A percentile compares a stretch with the other conserved stretches of the same genome.
Conservation (phyloP, 2,113 vertebrate genomes). For the Pelodiscus sinensis region DNA sequence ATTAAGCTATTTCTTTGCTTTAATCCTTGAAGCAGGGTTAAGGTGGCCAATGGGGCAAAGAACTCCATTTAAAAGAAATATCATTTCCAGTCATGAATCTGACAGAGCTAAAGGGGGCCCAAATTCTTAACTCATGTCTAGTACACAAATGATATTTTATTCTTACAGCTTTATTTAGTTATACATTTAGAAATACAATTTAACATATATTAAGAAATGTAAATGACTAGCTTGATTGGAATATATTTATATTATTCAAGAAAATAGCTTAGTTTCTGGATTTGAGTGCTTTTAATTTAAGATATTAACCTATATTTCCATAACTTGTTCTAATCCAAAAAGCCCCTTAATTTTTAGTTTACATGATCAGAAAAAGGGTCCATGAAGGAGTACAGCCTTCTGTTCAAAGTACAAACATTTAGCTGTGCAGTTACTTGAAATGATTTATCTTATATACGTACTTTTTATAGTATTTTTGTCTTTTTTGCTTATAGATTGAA, state of each 20-base stretch:
- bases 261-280: not conserved
- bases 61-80: not conserved
- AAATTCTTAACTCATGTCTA: not conserved
- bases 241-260: not conserved
- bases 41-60: not conserved
- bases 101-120: not conserved
- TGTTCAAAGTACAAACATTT: not conserved
- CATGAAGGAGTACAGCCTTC: not conserved
- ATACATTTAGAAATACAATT: not conserved
- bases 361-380: not conserved
- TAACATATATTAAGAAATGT: not conserved
- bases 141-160: not conserved
- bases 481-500: slow-evolving; percentile 81
- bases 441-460: not conserved
- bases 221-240: not conserved
- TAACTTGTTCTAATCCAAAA: not conserved
- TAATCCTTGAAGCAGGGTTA: not conserved
- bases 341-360: not conserved
- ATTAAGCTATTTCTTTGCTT: not conserved
- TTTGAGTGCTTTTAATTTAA: not conserved
- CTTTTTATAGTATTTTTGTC: not conserved
- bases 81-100: not conserved
- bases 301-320: not conserved
- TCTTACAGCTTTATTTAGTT: not conserved
- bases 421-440: not conserved